These are phyloP conservation scores for Callocephalon fimbriatum DNA, from an alignment of 2,113 vertebrate species.

Conservation along the genomic window DNA sequence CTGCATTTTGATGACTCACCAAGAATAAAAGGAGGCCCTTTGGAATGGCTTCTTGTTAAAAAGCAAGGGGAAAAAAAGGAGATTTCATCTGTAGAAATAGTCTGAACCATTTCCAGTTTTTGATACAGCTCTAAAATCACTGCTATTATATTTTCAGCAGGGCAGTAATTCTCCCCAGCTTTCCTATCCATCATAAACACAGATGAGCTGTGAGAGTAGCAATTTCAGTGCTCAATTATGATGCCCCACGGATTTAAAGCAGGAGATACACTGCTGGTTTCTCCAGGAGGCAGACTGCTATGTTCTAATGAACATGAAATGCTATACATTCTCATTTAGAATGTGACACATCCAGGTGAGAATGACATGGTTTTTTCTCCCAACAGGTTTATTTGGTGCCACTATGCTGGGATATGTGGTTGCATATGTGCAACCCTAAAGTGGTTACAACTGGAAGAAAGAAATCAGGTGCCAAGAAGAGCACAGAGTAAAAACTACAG, in stretches of 20 bases:
- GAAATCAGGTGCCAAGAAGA: background rate
- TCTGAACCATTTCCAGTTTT: background rate
- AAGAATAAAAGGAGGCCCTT: constrained; percentile 56
- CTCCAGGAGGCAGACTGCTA: background rate
- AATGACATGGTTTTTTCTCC: background rate
- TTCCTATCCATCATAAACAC: background rate
- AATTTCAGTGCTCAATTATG: background rate
- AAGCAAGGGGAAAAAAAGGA: constrained; percentile 15
- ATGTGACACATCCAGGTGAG: background rate
- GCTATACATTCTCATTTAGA: background rate
- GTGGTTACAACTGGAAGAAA: background rate
- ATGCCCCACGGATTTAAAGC: background rate
- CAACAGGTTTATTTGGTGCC: background rate
- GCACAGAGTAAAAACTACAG: background rate
- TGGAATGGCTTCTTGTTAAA: constrained; percentile 72
- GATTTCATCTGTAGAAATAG: background rate
- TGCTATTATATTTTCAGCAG: background rate
- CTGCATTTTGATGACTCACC: constrained; percentile 76
- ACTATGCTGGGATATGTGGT: too few relatives aligned
- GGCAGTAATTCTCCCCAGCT: background rate
- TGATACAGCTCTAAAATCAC: background rate
- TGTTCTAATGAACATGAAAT: background rate
- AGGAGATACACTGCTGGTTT: background rate
- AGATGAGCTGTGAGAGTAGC: background rate
- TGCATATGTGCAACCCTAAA: background rate